Evolutionary conservation across 2,113 vertebrate genomes (phyloP).

Genomic region (Petroica traversi): DNA sequence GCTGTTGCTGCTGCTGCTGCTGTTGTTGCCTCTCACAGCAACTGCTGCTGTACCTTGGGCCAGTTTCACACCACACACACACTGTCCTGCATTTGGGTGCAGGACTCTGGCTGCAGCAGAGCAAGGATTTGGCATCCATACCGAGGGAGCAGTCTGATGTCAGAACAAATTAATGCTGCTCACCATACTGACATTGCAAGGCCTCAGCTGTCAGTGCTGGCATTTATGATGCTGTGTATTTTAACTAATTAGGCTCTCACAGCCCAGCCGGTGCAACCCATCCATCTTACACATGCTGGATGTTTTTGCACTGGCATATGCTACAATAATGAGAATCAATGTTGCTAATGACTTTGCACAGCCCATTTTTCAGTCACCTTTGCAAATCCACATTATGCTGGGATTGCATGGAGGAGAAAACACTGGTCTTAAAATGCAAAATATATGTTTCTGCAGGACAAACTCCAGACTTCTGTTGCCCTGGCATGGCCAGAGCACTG

Average conservation of each 20-base stretch:
- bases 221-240: slow-evolving; percentile 43
- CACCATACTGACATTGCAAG: not conserved
- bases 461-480: not conserved
- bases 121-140: not conserved
- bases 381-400: not conserved
- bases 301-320: slow-evolving; percentile 44
- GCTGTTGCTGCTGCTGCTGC: not conserved
- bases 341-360: slow-evolving; percentile 36
- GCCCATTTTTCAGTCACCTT: slow-evolving; percentile 47
- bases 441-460: not conserved
- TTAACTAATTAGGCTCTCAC: slow-evolving; percentile 47
- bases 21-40: not conserved
- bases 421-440: not conserved
- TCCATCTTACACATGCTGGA: not conserved
- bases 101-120: not conserved
- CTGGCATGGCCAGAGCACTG: not conserved
- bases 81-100: not conserved
- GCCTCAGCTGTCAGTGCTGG: slow-evolving; percentile 22
- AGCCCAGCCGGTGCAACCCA: not conserved
- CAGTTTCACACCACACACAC: not conserved
- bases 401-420: not conserved
- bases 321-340: slow-evolving; percentile 54
- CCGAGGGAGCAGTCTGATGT: not conserved
- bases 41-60: not conserved
- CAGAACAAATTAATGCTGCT: slow-evolving; percentile 21